Percentiles rank a stretch among this genome's conserved stretches.
These are phyloP conservation scores for Gorsachius goisagi DNA, from an alignment of 2,113 vertebrate species.

Conservation along the genomic window DNA sequence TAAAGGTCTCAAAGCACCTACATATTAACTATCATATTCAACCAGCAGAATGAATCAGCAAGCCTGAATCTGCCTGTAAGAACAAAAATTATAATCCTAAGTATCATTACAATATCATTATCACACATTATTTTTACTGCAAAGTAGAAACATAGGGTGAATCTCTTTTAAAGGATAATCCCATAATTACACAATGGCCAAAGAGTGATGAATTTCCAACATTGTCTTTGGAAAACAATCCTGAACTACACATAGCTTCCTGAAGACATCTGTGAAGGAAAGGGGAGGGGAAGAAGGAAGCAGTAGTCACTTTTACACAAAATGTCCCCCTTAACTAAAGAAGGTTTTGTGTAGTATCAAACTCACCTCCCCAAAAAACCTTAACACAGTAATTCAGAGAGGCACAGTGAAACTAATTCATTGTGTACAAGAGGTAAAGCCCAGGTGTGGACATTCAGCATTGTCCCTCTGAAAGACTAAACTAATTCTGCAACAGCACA, in stretches of 20 bases:
- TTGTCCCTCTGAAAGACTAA: not conserved
- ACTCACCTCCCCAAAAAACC: not conserved
- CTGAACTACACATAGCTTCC: not conserved
- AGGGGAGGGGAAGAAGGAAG: not conserved
- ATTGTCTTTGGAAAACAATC: not conserved
- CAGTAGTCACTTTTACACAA: not conserved
- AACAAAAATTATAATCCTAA: not conserved
- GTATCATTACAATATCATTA: not conserved
- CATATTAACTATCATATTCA: not conserved
- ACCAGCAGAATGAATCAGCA: not conserved
- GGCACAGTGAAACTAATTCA: not conserved
- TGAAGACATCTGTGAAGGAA: not conserved
- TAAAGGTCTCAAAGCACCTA: not conserved
- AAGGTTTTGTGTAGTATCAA: not conserved
- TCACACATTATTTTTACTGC: not conserved
- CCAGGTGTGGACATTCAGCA: not conserved
- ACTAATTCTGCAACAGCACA: not conserved
- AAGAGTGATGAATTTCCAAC: not conserved
- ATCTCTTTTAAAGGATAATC: not conserved
- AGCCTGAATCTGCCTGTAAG: not conserved
- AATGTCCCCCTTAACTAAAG: not conserved
- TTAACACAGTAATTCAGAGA: not conserved
- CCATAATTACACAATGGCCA: not conserved
- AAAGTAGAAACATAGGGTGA: not conserved
- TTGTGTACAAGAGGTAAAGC: accelerated